A percentile compares a stretch with the other conserved stretches of the same genome.
Evolutionary conservation across 2,113 vertebrate genomes (phyloP).

Genomic region (Prolemur simus): DNA sequence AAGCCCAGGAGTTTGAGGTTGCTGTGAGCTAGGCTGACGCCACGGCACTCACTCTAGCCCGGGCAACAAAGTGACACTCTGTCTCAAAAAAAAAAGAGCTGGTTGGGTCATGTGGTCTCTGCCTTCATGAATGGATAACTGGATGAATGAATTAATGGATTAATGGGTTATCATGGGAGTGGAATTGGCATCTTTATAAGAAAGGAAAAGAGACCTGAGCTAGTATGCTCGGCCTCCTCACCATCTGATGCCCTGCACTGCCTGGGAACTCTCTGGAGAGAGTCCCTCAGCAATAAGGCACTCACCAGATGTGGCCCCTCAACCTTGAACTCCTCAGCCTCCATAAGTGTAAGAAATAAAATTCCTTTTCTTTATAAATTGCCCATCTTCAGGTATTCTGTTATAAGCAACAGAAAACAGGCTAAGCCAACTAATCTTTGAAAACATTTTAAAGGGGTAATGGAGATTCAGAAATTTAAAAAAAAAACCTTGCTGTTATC

Average conservation of each 20-base stretch:
- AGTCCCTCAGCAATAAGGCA: background rate
- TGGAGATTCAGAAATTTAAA: background rate
- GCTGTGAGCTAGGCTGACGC: too few species aligned
- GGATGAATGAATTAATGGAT: background rate
- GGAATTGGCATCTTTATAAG: background rate
- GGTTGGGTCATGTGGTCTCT: background rate
- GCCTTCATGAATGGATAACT: background rate
- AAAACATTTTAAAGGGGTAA: constrained; percentile 2
- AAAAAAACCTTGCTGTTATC: background rate
- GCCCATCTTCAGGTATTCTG: background rate
- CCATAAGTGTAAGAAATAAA: background rate
- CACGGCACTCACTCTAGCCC: too few species aligned
- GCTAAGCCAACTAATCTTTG: background rate
- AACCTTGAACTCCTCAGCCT: background rate
- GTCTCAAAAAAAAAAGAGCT: too few species aligned
- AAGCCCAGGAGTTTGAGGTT: too few species aligned
- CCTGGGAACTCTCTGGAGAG: background rate
- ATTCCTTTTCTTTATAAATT: background rate
- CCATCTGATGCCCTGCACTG: background rate
- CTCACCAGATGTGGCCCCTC: background rate
- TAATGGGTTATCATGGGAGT: background rate
- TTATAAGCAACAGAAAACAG: background rate
- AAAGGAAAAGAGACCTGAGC: background rate
- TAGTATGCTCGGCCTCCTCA: background rate
- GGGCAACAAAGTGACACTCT: too few species aligned